These are phyloP conservation scores for Lepilemur septentrionalis DNA, from an alignment of 2,797 vertebrate genomes.

Conservation along the genomic window DNA sequence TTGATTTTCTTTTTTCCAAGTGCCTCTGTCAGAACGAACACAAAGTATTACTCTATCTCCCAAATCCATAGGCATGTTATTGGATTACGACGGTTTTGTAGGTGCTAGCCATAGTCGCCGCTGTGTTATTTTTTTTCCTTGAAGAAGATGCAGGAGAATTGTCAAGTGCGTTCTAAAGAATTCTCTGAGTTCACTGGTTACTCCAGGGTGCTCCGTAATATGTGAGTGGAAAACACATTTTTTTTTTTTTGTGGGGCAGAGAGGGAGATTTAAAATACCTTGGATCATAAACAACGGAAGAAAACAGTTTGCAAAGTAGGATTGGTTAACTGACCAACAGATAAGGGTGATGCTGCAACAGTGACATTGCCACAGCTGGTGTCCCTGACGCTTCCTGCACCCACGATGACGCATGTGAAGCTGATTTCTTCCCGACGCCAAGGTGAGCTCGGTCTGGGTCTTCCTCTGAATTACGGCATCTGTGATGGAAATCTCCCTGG, in stretches of 20 bases:
- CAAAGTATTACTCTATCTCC: constrained; percentile 59
- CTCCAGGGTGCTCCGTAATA: background rate
- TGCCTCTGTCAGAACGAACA: constrained; percentile 81
- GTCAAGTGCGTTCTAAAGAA: background rate
- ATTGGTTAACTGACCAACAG: background rate
- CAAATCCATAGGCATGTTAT: constrained; percentile 52
- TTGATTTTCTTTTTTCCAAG: constrained; percentile 80
- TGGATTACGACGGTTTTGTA: background rate
- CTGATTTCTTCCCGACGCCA: background rate
- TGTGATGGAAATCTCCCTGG: background rate
- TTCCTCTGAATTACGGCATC: background rate
- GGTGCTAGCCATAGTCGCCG: background rate
- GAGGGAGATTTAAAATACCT: background rate
- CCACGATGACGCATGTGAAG: background rate
- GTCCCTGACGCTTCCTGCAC: background rate
- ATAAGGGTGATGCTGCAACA: background rate
- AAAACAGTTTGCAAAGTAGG: constrained; percentile 33
- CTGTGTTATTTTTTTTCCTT: background rate
- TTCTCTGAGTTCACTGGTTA: background rate
- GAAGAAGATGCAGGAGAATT: constrained; percentile 8
- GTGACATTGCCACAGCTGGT: background rate
- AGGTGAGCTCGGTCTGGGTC: background rate
- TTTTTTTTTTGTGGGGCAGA: background rate
- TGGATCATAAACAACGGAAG: background rate
- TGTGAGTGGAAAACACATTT: background rate